Conservation (phyloP, 2,888 invertebrate species). For the Pheosia tremula region DNA sequence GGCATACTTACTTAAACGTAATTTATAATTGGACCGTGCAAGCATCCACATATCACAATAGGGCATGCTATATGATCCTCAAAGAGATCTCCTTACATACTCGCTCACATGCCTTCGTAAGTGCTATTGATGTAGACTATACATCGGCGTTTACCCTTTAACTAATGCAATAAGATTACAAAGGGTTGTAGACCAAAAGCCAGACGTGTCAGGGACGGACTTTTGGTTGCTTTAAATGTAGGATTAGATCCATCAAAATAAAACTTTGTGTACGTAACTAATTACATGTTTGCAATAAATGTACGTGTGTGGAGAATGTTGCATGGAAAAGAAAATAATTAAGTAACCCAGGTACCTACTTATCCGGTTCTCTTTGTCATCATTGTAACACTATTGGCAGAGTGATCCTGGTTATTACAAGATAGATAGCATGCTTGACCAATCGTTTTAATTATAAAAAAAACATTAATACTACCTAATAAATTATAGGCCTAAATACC, state of each 20-base stretch:
- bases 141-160: conserved; percentile 75
- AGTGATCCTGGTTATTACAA: too few species aligned
- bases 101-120: conserved; percentile 48
- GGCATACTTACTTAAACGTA: conserved; percentile 7
- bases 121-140: conserved; percentile 65
- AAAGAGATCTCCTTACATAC: conserved; percentile 47
- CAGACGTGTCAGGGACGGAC: conserved; percentile 54
- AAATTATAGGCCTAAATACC: too few species aligned
- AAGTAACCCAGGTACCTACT: too few species aligned
- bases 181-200: conserved; percentile 64
- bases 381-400: too few species aligned
- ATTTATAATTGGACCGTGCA: conserved; percentile 31
- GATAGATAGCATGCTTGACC: too few species aligned
- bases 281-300: too few species aligned
- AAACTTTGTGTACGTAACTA: too few species aligned
- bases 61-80: conserved; percentile 33
- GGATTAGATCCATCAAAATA: not conserved
- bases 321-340: too few species aligned
- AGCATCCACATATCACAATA: conserved; percentile 19
- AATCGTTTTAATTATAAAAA: too few species aligned
- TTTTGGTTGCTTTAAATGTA: not conserved
- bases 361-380: too few species aligned
- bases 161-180: conserved; percentile 80
- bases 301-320: too few species aligned
- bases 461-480: too few species aligned